phyloP scores from a whole-genome alignment of 2,888 invertebrate genomes.

The Gymnoscelis rufifasciata region DNA sequence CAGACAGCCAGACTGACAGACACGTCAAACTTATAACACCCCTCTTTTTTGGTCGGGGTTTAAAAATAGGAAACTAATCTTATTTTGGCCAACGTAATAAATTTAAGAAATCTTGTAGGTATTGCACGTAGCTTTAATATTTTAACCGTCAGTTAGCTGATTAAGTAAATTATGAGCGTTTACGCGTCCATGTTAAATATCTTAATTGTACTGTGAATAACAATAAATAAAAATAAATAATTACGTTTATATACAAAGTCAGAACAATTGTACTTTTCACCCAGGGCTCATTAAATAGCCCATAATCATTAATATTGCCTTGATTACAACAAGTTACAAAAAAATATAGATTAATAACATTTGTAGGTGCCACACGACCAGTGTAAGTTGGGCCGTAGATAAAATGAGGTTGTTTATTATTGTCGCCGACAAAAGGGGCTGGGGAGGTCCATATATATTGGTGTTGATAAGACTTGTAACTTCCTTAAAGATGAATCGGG shows the following conservation, averaged over 20 bases:
- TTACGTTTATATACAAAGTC: neutral
- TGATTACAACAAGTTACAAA: conserved; percentile 33
- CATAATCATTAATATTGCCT: conserved; percentile 30
- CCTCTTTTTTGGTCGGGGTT: too few species aligned
- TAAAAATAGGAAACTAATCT: too few species aligned
- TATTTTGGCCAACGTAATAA: too few species aligned
- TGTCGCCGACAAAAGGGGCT: conserved; percentile 16
- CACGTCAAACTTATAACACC: too few species aligned
- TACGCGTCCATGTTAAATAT: too few species aligned
- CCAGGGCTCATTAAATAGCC: conserved; percentile 9
- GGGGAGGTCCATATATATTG: conserved; percentile 25
- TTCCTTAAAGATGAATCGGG: conserved; percentile 37
- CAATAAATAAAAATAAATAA: neutral
- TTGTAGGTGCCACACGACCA: conserved; percentile 23
- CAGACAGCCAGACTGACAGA: too few species aligned
- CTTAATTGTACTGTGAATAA: neutral
- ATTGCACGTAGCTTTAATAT: too few species aligned
- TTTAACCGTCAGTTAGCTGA: too few species aligned
- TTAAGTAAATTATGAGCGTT: too few species aligned
- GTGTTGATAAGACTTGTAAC: conserved; percentile 34
- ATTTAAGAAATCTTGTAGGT: too few species aligned
- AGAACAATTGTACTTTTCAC: conserved; percentile 5
- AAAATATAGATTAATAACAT: conserved; percentile 34
- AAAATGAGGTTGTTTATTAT: conserved; percentile 14
- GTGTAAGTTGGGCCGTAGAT: conserved; percentile 16